These are phyloP conservation scores for Parambassis ranga DNA, from an alignment of 2,797 vertebrate genomes.

Conservation along the genomic window DNA sequence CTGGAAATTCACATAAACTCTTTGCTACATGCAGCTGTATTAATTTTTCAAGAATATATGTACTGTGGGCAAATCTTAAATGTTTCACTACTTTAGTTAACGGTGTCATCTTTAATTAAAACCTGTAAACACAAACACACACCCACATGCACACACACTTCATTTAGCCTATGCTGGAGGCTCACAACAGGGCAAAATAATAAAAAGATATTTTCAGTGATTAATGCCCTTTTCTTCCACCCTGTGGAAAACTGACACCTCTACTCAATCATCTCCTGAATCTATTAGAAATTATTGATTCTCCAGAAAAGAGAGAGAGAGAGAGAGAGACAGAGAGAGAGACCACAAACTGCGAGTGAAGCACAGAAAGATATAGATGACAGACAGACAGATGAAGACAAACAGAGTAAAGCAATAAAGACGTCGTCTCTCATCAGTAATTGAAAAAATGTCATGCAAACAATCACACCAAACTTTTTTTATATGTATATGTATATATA, in stretches of 20 bases:
- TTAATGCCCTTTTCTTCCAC: conserved; percentile 70
- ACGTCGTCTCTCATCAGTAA: conserved; percentile 24
- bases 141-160: background rate
- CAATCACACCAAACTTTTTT: background rate
- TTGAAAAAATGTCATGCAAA: conserved; percentile 10
- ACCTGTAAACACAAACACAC: conserved; percentile 9
- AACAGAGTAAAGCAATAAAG: conserved; percentile 34
- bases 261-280: conserved; percentile 75
- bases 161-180: conserved; percentile 35
- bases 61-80: background rate
- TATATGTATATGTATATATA: no score
- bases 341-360: background rate
- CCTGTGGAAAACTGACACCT: conserved; percentile 62
- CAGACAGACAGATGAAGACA: conserved; percentile 27
- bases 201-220: conserved; percentile 76
- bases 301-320: conserved; percentile 36
- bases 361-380: conserved; percentile 1
- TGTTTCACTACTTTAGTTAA: conserved; percentile 4
- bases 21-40: no score
- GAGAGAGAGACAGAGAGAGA: background rate
- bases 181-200: conserved; percentile 58
- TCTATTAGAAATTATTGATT: conserved; percentile 82
- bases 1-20: no score
- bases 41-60: conserved; percentile 4
- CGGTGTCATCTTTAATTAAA: background rate